Evolutionary conservation across 2,113 vertebrate genomes (phyloP).

Genomic region (Corynorhinus townsendii): DNA sequence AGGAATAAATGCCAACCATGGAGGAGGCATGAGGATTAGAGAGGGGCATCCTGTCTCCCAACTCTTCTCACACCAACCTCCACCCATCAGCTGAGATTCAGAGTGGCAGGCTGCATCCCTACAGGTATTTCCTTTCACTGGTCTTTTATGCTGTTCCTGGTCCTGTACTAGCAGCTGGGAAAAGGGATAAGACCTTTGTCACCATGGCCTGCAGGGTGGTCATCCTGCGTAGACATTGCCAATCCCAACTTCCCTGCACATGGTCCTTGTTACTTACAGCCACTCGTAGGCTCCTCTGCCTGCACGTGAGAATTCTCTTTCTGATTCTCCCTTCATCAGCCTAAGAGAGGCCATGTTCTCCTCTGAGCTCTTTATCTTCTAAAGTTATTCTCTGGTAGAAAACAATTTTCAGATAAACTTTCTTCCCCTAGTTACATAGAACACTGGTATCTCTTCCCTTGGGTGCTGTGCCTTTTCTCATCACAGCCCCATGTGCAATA

Average conservation of each 20-base stretch:
- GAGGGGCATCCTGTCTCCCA: background rate
- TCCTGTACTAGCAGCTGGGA: background rate
- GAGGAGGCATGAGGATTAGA: background rate
- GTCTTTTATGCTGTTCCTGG: background rate
- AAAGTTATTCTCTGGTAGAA: background rate
- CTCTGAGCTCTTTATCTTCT: background rate
- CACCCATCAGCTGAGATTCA: background rate
- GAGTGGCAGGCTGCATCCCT: background rate
- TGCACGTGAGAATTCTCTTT: background rate
- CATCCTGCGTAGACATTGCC: accelerated
- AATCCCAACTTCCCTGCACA: accelerated
- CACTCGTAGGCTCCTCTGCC: background rate
- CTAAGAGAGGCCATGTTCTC: background rate
- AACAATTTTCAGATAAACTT: background rate
- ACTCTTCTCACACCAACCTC: background rate
- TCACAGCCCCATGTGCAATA: background rate
- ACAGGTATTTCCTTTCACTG: background rate
- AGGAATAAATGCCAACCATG: background rate
- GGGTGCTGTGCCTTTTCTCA: background rate
- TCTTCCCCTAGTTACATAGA: background rate
- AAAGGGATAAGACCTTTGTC: background rate
- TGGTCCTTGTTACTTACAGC: background rate
- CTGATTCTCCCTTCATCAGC: background rate
- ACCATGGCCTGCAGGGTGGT: no score
- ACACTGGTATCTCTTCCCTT: background rate